Evolutionary conservation across 2,888 invertebrate species (phyloP), one percentile per base, ranked within the genome.

Genomic region (Linhomoeus sp.): DNA sequence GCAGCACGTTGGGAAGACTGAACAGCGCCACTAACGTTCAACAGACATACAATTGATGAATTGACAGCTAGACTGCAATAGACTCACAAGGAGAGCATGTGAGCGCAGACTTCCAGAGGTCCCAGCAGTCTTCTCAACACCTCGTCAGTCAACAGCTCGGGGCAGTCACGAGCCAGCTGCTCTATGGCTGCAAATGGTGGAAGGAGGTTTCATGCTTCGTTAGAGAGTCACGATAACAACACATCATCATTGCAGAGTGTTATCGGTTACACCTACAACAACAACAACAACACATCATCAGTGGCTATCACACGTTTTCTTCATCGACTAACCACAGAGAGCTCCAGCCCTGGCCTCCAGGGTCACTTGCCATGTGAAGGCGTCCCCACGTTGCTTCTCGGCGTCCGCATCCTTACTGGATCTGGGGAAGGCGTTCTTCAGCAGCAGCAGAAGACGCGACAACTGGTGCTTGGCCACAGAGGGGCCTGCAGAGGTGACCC

Each of bases 381-480:
- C 84, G 70, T 97, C 94, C 9, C 88, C 81, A 59, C 94, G 74
- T 19, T 45, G 84, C 79, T 62, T 60, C 50, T 90, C 90, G 0
- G 88, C 85, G 65, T 94, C 94, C 19, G 97, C 72, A 67, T 97
- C 97, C 63, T 94, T 92, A 37, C 79, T 78, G 0, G 90, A 90
- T 43, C 92, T 76, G 0, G 97, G 94, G 67, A 97, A 97, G 25
- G 90, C 90, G 67, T 92, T 92, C 55, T 88, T 77, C 97, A 94
- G 97, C 2, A 97, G 70, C 17, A 92, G 70, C 55, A 92, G 66
- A 83, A 97, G 86, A 50, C 92, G 74, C 0, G 90, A 90, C 45
- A 97, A 69, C 43, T 94, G 72, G 1, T 86, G 85, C 56, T 84
- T 79, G 0, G 92, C 87, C 1, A 90, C 90, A 0, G 88, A 79